These are phyloP conservation scores for Linepithema humile DNA, from an alignment of 1,140 invertebrate genomes.

Conservation along the genomic window DNA sequence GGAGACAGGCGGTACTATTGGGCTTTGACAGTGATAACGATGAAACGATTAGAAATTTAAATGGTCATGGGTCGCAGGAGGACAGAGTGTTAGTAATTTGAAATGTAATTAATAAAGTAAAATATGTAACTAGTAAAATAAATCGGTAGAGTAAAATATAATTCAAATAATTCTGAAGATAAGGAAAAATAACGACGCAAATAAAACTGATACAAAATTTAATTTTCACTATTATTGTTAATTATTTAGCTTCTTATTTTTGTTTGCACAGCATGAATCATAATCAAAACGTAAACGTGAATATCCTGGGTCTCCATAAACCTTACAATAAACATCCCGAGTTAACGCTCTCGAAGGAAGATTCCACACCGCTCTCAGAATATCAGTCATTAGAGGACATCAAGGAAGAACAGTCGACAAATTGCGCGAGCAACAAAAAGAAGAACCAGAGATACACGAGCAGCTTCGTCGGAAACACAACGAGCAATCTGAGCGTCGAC, in stretches of 20 bases:
- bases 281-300: constrained; percentile 5
- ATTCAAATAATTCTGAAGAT: neutral
- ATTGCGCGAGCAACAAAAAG: neutral
- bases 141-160: neutral
- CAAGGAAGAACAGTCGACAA: neutral
- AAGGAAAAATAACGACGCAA: neutral
- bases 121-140: constrained; percentile 3
- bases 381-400: neutral
- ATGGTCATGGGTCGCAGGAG: neutral
- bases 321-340: neutral
- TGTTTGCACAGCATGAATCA: neutral
- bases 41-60: neutral
- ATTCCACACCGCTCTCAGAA: neutral
- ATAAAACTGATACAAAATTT: too few relatives aligned
- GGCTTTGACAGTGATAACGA: neutral
- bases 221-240: neutral
- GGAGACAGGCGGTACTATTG: neutral
- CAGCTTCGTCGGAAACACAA: constrained; percentile 26
- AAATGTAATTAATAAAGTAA: constrained; percentile 17
- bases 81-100: neutral
- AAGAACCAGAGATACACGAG: constrained; percentile 39
- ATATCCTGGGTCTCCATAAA: neutral
- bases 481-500: constrained; percentile 5
- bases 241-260: neutral
- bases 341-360: neutral